Evolutionary conservation across 2,113 vertebrate species (phyloP).

Genomic region (Probosciger aterrimus): DNA sequence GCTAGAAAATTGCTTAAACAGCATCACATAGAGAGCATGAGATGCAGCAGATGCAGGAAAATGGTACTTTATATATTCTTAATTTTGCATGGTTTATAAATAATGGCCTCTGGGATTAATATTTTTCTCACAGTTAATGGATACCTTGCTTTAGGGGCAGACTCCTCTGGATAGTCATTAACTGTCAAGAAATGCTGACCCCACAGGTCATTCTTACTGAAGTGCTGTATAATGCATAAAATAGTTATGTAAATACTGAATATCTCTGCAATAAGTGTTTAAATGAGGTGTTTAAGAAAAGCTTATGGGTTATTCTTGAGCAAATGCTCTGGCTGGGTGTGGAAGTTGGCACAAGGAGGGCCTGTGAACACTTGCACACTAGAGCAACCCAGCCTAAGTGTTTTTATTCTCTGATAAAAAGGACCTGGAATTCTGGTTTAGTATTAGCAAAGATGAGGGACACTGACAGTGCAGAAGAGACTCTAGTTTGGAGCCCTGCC

Average conservation of each 20-base stretch:
- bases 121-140: conserved; percentile 20
- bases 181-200: conserved; percentile 27
- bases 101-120: background rate
- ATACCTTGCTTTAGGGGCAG: background rate
- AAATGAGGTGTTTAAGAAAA: background rate
- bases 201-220: conserved; percentile 17
- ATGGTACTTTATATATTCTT: background rate
- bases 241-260: conserved; percentile 1
- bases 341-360: background rate
- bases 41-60: background rate
- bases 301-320: background rate
- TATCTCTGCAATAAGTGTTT: conserved; percentile 24
- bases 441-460: background rate
- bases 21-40: background rate
- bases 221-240: background rate
- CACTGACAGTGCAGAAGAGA: background rate
- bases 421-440: background rate
- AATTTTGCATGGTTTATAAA: conserved; percentile 35
- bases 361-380: background rate
- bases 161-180: conserved; percentile 9
- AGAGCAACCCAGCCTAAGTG: background rate
- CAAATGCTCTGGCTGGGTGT: background rate
- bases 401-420: background rate
- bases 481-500: background rate
- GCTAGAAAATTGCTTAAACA: background rate